Evolutionary conservation across 1,140 invertebrate genomes (phyloP).

Genomic region (Drosophila dunni): DNA sequence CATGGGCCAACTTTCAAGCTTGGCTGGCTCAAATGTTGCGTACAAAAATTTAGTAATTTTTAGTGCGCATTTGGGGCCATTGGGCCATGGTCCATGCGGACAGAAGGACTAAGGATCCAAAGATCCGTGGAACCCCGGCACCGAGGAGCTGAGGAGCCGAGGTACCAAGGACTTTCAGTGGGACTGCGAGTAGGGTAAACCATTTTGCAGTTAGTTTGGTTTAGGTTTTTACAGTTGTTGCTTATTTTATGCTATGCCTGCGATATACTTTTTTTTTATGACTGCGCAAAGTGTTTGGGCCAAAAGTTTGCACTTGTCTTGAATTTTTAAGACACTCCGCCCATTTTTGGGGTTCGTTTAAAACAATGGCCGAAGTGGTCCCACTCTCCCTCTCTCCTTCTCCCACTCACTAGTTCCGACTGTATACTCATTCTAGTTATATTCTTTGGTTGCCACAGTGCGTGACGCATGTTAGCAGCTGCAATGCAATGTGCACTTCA

Average conservation of each 20-base stretch:
- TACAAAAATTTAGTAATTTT: constrained; percentile 71
- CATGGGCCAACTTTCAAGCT: constrained; percentile 36
- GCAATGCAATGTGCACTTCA: constrained; percentile 75
- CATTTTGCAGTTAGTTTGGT: constrained; percentile 80
- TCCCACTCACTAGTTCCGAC: neutral
- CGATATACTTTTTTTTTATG: constrained; percentile 74
- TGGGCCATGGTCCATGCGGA: constrained; percentile 18
- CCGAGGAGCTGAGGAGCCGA: neutral
- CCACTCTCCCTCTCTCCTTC: too few relatives aligned
- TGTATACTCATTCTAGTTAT: constrained; percentile 1
- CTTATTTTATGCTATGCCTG: constrained; percentile 70
- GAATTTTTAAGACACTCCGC: constrained; percentile 46
- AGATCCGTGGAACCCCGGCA: neutral
- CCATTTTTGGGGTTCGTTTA: constrained; percentile 10
- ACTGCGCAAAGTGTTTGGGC: constrained; percentile 74
- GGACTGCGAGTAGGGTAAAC: constrained; percentile 43
- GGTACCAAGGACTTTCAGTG: neutral
- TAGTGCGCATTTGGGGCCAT: constrained; percentile 65
- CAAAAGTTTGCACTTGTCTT: constrained; percentile 64
- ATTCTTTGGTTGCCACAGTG: constrained; percentile 48
- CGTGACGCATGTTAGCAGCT: constrained; percentile 69
- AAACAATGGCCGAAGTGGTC: constrained; percentile 53
- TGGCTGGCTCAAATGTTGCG: constrained; percentile 57
- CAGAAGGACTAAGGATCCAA: neutral
- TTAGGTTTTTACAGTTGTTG: constrained; percentile 65